Percentiles rank a stretch among this genome's conserved stretches.
These are phyloP conservation scores for Sarcophaga carnaria DNA, from an alignment of 2,888 invertebrate species.

Conservation along the genomic window DNA sequence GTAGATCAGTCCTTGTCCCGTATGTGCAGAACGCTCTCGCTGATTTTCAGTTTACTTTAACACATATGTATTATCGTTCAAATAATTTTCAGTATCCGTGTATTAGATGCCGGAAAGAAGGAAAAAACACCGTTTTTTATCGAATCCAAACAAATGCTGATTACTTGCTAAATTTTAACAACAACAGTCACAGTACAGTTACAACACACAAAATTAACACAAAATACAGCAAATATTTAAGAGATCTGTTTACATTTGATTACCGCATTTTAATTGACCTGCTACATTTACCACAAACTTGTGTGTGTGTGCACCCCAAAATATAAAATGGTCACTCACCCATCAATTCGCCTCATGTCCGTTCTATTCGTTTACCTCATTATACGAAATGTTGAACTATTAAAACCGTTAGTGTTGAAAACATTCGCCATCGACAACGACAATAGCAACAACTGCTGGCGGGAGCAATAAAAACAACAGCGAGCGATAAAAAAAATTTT, in stretches of 20 bases:
- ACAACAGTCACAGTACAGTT: neutral
- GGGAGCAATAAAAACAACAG: too few species aligned
- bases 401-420: conserved; percentile 37
- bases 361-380: conserved; percentile 26
- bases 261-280: conserved; percentile 51
- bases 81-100: too few species aligned
- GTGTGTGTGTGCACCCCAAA: neutral
- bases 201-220: neutral
- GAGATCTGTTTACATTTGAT: conserved; percentile 1
- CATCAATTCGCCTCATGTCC: neutral
- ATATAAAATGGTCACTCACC: conserved; percentile 3
- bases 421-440: neutral
- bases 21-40: too few species aligned
- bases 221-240: conserved; percentile 49
- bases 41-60: too few species aligned
- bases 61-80: too few species aligned
- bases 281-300: neutral
- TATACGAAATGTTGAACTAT: conserved; percentile 35
- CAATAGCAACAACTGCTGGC: neutral
- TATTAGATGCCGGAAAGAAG: too few species aligned
- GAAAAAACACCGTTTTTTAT: neutral
- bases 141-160: neutral
- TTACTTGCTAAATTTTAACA: conserved; percentile 4
- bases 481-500: neutral
- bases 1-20: too few species aligned